phyloP scores from a whole-genome alignment of 2,113 vertebrate species.

The Poeciliopsis turrubarensis region DNA sequence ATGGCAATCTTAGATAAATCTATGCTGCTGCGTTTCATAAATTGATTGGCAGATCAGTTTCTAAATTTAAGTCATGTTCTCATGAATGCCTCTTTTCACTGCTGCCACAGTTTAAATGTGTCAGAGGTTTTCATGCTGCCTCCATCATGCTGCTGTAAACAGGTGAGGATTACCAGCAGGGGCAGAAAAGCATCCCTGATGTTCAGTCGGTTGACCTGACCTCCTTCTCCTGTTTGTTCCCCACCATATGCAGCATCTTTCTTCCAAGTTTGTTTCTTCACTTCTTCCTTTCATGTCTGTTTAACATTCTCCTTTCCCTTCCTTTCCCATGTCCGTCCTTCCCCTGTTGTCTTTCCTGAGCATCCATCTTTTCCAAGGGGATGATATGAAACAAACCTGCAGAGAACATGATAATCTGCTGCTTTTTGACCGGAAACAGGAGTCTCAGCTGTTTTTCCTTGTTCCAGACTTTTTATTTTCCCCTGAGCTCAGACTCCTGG shows the following conservation, averaged over 20 bases:
- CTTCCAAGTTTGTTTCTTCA: slow-evolving; percentile 1
- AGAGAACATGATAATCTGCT: slow-evolving; percentile 45
- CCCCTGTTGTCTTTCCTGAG: slow-evolving; percentile 13
- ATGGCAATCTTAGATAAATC: neutral
- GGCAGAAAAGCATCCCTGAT: slow-evolving; percentile 30
- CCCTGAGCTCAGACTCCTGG: slow-evolving; percentile 23
- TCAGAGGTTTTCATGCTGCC: neutral
- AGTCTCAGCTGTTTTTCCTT: slow-evolving; percentile 33
- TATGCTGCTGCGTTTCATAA: neutral
- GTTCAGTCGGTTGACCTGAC: slow-evolving; percentile 53
- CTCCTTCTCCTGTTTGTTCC: slow-evolving; percentile 39
- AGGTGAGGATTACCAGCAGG: slow-evolving; percentile 45
- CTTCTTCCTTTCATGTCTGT: slow-evolving; percentile 2
- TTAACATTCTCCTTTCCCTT: neutral
- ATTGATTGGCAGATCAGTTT: slow-evolving; percentile 4
- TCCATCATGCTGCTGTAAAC: slow-evolving; percentile 15
- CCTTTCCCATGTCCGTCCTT: slow-evolving; percentile 1
- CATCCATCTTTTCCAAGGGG: neutral
- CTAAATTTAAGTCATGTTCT: slow-evolving; percentile 2
- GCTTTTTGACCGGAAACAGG: slow-evolving; percentile 35
- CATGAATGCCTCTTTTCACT: too few relatives aligned
- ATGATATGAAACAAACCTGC: slow-evolving; percentile 29
- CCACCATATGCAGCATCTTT: neutral
- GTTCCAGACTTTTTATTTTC: slow-evolving; percentile 44
- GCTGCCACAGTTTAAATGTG: slow-evolving; percentile 21